Conservation (phyloP, 2,888 invertebrate species). For the Caenorhabditis afra region DNA sequence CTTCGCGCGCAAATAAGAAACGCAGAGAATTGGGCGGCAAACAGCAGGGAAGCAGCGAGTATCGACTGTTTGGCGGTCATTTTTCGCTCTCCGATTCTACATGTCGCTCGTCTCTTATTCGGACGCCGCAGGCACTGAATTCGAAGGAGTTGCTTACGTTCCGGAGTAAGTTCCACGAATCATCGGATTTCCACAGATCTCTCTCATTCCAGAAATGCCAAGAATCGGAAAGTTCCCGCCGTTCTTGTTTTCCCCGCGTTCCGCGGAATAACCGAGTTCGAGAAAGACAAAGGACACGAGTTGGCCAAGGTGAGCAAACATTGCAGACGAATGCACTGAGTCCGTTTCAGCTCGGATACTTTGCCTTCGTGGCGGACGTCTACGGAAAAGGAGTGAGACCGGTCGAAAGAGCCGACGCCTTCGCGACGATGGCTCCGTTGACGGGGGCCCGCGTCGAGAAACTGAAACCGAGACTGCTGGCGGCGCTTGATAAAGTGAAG, state of each 20-base stretch:
- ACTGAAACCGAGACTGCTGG: conserved; percentile 68
- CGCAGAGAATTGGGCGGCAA: conserved; percentile 24
- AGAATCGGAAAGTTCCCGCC: conserved; percentile 60
- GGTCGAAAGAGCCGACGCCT: conserved; percentile 64
- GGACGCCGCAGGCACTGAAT: conserved; percentile 48
- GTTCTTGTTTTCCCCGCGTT: conserved; percentile 76
- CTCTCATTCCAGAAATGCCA: conserved; percentile 24
- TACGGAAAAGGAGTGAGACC: conserved; percentile 75
- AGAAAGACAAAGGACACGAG: conserved; percentile 68
- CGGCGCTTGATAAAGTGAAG: conserved; percentile 68
- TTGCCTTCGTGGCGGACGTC: conserved; percentile 76
- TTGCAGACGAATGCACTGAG: background rate
- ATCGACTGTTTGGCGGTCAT: conserved; percentile 13
- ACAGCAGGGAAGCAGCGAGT: conserved; percentile 8
- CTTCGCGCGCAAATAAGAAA: background rate
- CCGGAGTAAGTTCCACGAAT: conserved; percentile 51
- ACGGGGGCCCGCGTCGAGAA: conserved; percentile 59
- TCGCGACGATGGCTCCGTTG: conserved; percentile 67
- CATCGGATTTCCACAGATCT: background rate
- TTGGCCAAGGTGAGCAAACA: conserved; percentile 63
- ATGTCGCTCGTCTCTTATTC: conserved; percentile 35
- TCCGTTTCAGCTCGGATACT: conserved; percentile 70
- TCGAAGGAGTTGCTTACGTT: conserved; percentile 62
- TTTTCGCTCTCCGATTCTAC: background rate
- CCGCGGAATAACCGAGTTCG: conserved; percentile 71